phyloP scores from a whole-genome alignment of 2,888 invertebrate genomes.

The Drosophila hamatofila region DNA sequence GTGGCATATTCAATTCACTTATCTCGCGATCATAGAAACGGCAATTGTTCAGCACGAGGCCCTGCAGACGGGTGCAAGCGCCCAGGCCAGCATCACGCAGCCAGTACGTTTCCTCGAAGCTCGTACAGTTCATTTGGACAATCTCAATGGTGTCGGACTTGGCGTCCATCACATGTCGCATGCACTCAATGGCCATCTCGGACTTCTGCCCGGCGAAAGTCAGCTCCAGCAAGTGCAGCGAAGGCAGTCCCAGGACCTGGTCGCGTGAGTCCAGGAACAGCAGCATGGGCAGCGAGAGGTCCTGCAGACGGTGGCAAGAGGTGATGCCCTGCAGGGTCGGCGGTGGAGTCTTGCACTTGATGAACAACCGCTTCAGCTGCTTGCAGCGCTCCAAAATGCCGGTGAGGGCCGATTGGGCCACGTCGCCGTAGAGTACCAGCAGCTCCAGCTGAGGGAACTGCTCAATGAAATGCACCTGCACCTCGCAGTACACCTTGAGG shows the following conservation, averaged over 20 bases:
- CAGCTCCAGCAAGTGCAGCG: conserved; percentile 39
- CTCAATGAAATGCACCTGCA: conserved; percentile 59
- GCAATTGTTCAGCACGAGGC: conserved; percentile 45
- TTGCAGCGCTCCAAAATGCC: conserved; percentile 51
- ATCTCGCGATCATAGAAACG: conserved; percentile 35
- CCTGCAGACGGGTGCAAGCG: conserved; percentile 30
- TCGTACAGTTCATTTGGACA: conserved; percentile 45
- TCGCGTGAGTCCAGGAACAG: conserved; percentile 23
- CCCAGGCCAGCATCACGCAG: conserved; percentile 15
- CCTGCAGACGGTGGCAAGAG: conserved; percentile 12
- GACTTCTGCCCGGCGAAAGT: background rate
- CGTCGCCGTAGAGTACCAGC: conserved; percentile 32
- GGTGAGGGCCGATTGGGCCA: conserved; percentile 49
- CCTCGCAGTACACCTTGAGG: conserved; percentile 45
- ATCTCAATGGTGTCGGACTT: conserved; percentile 25
- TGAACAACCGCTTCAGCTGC: conserved; percentile 34
- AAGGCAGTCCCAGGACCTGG: conserved; percentile 15
- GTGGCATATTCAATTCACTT: conserved; percentile 29
- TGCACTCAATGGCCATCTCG: conserved; percentile 13
- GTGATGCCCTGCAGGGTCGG: conserved; percentile 13
- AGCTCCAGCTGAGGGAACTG: conserved; percentile 45
- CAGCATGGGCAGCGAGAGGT: conserved; percentile 37
- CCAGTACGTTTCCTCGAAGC: conserved; percentile 26
- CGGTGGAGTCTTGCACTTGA: conserved; percentile 16
- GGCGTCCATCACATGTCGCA: conserved; percentile 23